Base-by-base conservation (phyloP, 2,113 vertebrate genomes). In the Dolichallabes microphthalmus region DNA sequence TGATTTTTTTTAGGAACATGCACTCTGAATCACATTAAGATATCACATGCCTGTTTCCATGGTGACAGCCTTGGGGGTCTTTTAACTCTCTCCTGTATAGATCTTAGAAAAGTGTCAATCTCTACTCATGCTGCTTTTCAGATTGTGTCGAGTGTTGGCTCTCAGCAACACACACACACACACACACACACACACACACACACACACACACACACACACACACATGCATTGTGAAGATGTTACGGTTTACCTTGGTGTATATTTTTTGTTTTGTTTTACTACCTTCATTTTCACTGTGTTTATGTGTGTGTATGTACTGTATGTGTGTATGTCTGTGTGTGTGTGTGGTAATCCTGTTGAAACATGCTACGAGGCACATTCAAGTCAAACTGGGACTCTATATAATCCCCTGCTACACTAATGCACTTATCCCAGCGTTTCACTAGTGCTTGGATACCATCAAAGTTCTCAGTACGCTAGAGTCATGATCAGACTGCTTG, bases 141-240 rank as follows among this genome's bases (percentile, higher is more conserved):
- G 6, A 64, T 27, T 64, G 12, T 27, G 63, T 64, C n/a, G 20
- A 61, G 22, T 9, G 0, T 11, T 61, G 60, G 25, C 20, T 61
- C 6, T 60, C 57, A 60, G 22, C 57, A 25, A 79, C 64, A 80
- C 39, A 60, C 58, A 57, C 53, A 71, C 52, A 71, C 73, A 85
- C 73, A 86, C 82, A 83, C 86, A 80, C 75, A 80, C 82, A 77
- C 58, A 82, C 79, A 63, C 68, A 66, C 20, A 53, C 73, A 68
- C 50, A 86, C 69, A 68, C 57, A 22, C 14, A 60, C 64, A 32
- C 27, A 68, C 64, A 32, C 19, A 32, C 27, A 68, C 27, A 68
- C 14, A 68, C 7, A 73, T 8, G 17, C 64, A 19, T 17, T 19
- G 27, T 35, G 1, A 69, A 35, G 17, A 35, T 35, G 2, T 19